Conservation (phyloP, 1,140 invertebrate genomes). For the Drosophila murphyi region DNA sequence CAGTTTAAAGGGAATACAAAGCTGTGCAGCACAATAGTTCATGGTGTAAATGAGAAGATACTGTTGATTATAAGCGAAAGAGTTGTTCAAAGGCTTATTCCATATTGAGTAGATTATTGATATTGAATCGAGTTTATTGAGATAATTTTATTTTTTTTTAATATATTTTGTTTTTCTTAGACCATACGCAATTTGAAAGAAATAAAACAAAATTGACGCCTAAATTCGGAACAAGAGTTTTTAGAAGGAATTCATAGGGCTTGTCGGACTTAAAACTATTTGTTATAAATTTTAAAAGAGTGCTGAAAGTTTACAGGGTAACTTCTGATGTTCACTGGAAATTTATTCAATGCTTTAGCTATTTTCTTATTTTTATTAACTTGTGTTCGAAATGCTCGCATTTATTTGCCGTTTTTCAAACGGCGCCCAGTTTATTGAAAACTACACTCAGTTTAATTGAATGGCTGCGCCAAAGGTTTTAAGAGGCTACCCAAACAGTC, state of each 20-base stretch:
- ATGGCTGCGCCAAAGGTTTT: slow-evolving; percentile 64
- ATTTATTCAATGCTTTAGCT: not conserved
- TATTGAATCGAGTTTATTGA: too few relatives aligned
- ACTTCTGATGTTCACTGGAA: not conserved
- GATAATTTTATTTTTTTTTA: too few relatives aligned
- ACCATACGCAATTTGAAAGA: too few relatives aligned
- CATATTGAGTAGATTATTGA: too few relatives aligned
- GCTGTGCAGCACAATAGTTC: not conserved
- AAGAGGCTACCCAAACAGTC: slow-evolving; percentile 13
- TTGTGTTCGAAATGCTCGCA: slow-evolving; percentile 46
- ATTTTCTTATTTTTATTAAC: slow-evolving; percentile 42
- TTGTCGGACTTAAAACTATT: too few relatives aligned
- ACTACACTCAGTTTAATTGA: slow-evolving; percentile 80
- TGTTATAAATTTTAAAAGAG: too few relatives aligned
- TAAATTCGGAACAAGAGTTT: too few relatives aligned
- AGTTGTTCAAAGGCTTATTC: too few relatives aligned
- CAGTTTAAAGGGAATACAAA: slow-evolving; percentile 10
- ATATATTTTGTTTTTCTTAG: too few relatives aligned
- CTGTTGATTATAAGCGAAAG: not conserved
- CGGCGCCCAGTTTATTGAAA: slow-evolving; percentile 73
- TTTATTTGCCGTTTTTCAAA: slow-evolving; percentile 80
- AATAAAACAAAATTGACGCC: too few relatives aligned
- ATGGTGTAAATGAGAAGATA: not conserved
- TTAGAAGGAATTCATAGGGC: too few relatives aligned
- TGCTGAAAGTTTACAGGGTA: slow-evolving; percentile 8